phyloP scores from a whole-genome alignment of 1,140 invertebrate species.

The Olivierus martensii region DNA sequence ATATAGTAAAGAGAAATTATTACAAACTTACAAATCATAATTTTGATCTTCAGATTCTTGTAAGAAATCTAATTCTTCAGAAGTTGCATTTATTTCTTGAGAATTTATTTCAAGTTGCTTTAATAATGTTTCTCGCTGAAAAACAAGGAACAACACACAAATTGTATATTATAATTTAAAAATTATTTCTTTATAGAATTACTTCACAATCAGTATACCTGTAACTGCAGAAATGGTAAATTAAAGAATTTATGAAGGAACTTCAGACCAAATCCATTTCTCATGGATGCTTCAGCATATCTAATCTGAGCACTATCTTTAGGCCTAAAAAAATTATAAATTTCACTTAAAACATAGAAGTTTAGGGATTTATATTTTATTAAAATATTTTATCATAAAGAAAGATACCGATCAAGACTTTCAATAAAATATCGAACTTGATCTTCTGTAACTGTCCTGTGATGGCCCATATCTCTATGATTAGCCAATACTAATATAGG shows the following conservation, averaged over 20 bases:
- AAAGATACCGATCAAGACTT: constrained; percentile 30
- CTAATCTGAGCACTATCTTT: constrained; percentile 48
- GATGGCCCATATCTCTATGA: constrained; percentile 91
- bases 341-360: too few relatives aligned
- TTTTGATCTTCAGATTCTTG: constrained; percentile 78
- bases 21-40: constrained; percentile 55
- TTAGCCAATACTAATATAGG: constrained; percentile 86
- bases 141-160: too few relatives aligned
- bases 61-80: constrained; percentile 67
- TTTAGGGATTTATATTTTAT: too few relatives aligned
- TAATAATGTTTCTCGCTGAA: constrained; percentile 58
- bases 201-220: constrained; percentile 33
- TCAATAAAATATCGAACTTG: constrained; percentile 55
- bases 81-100: constrained; percentile 62
- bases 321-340: constrained; percentile 27
- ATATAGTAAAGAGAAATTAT: constrained; percentile 6
- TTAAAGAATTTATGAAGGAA: constrained; percentile 93
- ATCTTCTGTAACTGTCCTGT: constrained; percentile 59
- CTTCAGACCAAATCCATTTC: constrained; percentile 89
- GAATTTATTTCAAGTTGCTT: constrained; percentile 78
- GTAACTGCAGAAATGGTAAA: constrained; percentile 82
- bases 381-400: too few relatives aligned
- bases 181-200: too few relatives aligned
- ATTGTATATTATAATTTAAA: too few relatives aligned
- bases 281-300: constrained; percentile 88